Evolutionary conservation across 2,113 vertebrate genomes (phyloP).

Genomic region (Brachyistius frenatus): DNA sequence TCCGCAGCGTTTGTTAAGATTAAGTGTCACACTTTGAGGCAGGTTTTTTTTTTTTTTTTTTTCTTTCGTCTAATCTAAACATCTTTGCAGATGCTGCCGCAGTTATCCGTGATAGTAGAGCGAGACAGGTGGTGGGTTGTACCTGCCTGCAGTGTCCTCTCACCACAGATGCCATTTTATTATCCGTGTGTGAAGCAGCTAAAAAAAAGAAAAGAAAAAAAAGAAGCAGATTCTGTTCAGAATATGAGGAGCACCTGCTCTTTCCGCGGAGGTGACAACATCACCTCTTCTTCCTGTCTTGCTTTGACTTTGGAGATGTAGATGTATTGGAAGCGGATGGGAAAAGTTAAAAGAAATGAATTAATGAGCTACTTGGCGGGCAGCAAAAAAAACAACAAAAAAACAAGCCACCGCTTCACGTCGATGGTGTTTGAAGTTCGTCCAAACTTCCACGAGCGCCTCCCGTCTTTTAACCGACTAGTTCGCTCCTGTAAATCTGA

Average conservation of each 20-base stretch:
- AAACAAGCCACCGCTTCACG: not conserved
- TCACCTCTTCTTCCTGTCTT: too few relatives aligned
- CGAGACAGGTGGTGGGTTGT: constrained; percentile 34
- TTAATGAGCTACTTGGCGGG: not conserved
- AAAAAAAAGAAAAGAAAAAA: too few relatives aligned
- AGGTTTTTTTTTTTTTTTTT: not conserved
- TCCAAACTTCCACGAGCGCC: not conserved
- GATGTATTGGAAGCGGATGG: too few relatives aligned
- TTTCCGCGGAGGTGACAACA: not conserved
- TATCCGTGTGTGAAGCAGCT: constrained; percentile 28
- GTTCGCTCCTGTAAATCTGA: not conserved
- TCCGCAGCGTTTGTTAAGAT: not conserved
- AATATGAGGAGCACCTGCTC: constrained; percentile 31
- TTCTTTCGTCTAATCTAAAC: not conserved
- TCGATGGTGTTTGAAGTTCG: not conserved
- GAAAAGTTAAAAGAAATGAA: not conserved
- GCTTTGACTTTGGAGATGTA: not conserved
- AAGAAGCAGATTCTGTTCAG: constrained; percentile 7
- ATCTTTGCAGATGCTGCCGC: constrained; percentile 36
- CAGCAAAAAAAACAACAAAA: not conserved
- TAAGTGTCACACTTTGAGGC: constrained; percentile 1
- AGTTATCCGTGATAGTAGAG: constrained; percentile 10
- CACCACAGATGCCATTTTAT: constrained; percentile 42
- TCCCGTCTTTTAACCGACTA: not conserved
- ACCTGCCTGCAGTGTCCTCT: not conserved